Evolutionary conservation across 1,140 invertebrate genomes (phyloP).

Genomic region (Popillia japonica): DNA sequence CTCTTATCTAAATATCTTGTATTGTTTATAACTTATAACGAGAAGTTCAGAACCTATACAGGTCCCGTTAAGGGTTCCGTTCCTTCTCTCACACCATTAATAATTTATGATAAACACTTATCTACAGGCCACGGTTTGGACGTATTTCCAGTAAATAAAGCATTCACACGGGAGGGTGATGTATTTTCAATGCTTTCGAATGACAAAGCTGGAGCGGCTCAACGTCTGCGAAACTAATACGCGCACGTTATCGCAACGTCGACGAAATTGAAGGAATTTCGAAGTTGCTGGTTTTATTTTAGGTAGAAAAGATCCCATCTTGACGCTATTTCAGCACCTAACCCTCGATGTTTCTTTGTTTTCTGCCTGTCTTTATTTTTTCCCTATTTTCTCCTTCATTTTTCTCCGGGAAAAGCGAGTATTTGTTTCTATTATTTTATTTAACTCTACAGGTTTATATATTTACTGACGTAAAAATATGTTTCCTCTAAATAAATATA

Average conservation of each 20-base stretch:
- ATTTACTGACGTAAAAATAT: slow-evolving; percentile 18
- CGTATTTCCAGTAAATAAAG: slow-evolving; percentile 44
- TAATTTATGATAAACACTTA: slow-evolving; percentile 37
- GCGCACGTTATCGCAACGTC: slow-evolving; percentile 38
- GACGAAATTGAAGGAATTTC: slow-evolving; percentile 40
- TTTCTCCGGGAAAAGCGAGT: slow-evolving; percentile 8
- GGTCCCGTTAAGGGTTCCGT: not conserved
- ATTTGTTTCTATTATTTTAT: slow-evolving; percentile 31
- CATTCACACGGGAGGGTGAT: slow-evolving; percentile 41
- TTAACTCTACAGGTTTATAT: slow-evolving; percentile 20
- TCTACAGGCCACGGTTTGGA: slow-evolving; percentile 40
- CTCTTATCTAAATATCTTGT: slow-evolving; percentile 12
- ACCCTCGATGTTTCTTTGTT: not conserved
- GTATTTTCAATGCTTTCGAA: slow-evolving; percentile 40
- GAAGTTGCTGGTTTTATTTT: slow-evolving; percentile 35
- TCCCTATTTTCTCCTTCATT: not conserved
- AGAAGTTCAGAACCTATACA: not conserved
- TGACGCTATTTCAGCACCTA: slow-evolving; percentile 16
- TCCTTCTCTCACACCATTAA: slow-evolving; percentile 19
- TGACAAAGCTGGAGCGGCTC: slow-evolving; percentile 36
- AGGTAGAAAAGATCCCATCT: slow-evolving; percentile 27
- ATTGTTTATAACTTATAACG: slow-evolving; percentile 26
- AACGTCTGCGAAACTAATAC: slow-evolving; percentile 39
- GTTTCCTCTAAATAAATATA: not conserved
- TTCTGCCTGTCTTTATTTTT: slow-evolving; percentile 21